These are phyloP conservation scores for Chloroceryle aenea DNA, from an alignment of 2,113 vertebrate species.

Conservation along the genomic window DNA sequence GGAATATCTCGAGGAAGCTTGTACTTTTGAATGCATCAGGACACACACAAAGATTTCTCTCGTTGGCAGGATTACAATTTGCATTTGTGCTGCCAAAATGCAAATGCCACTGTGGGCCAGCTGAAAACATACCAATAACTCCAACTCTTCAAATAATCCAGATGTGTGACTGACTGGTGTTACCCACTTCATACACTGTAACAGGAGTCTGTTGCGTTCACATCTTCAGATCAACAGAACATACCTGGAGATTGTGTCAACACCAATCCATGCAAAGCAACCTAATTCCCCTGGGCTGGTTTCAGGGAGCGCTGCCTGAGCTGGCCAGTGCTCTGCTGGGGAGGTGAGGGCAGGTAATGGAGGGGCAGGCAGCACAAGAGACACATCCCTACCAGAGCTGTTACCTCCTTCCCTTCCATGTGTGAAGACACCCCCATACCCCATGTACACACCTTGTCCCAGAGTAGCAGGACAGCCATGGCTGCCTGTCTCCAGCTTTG, in stretches of 20 bases:
- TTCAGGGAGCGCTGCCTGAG: neutral
- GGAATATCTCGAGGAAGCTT: neutral
- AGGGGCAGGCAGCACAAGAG: neutral
- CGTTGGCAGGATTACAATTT: neutral
- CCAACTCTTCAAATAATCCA: neutral
- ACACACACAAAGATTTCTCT: neutral
- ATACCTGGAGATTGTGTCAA: neutral
- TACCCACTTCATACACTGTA: fast-evolving
- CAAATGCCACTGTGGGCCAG: neutral
- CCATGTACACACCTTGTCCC: fast-evolving
- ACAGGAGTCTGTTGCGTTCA: neutral
- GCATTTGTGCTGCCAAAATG: neutral
- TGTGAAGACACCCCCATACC: fast-evolving
- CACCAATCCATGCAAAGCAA: neutral
- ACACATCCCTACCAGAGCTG: neutral
- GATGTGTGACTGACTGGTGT: neutral
- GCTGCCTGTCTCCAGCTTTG: neutral
- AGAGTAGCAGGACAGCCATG: neutral
- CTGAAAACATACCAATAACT: neutral
- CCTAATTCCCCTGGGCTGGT: neutral
- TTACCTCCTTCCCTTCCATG: neutral
- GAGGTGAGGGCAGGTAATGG: neutral
- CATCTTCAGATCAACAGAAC: neutral
- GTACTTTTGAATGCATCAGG: neutral
- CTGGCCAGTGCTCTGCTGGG: fast-evolving